These are phyloP conservation scores for Drosophila lutescens DNA, from an alignment of 2,888 invertebrate species.

Conservation along the genomic window DNA sequence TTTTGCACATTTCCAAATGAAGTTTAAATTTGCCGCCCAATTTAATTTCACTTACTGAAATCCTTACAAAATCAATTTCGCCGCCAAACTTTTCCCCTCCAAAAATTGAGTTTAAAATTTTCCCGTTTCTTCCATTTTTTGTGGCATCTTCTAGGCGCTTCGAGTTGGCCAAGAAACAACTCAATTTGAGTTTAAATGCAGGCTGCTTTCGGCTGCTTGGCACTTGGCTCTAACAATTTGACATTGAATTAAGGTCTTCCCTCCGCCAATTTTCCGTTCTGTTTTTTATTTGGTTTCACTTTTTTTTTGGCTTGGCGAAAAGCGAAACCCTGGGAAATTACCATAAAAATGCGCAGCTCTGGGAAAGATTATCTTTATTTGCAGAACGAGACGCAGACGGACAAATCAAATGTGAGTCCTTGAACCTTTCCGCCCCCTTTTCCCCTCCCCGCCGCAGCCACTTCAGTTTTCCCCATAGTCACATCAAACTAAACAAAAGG, in stretches of 20 bases:
- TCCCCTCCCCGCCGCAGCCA: not conserved
- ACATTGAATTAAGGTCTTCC: slow-evolving; percentile 63
- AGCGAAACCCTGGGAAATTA: slow-evolving; percentile 55
- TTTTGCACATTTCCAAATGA: slow-evolving; percentile 4
- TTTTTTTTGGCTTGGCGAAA: slow-evolving; percentile 6
- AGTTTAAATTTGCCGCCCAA: not conserved
- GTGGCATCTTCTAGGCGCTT: slow-evolving; percentile 3
- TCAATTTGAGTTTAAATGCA: slow-evolving; percentile 24
- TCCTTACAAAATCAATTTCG: slow-evolving; percentile 29
- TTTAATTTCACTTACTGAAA: slow-evolving; percentile 11
- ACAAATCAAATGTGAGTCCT: slow-evolving; percentile 68
- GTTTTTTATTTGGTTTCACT: slow-evolving; percentile 26
- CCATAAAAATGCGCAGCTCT: slow-evolving; percentile 72
- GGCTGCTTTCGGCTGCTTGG: slow-evolving; percentile 28
- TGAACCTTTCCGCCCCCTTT: slow-evolving; percentile 53
- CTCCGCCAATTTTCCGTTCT: not conserved
- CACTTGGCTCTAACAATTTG: slow-evolving; percentile 45
- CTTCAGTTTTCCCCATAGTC: slow-evolving; percentile 42
- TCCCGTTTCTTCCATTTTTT: not conserved
- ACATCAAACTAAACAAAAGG: slow-evolving; percentile 45
- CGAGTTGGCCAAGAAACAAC: slow-evolving; percentile 5
- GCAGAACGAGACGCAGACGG: slow-evolving; percentile 32
- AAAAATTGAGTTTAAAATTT: slow-evolving; percentile 19
- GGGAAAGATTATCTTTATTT: slow-evolving; percentile 75
- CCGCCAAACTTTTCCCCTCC: slow-evolving; percentile 3